phyloP scores from a whole-genome alignment of 2,113 vertebrate genomes.

The Glaucomys volans region DNA sequence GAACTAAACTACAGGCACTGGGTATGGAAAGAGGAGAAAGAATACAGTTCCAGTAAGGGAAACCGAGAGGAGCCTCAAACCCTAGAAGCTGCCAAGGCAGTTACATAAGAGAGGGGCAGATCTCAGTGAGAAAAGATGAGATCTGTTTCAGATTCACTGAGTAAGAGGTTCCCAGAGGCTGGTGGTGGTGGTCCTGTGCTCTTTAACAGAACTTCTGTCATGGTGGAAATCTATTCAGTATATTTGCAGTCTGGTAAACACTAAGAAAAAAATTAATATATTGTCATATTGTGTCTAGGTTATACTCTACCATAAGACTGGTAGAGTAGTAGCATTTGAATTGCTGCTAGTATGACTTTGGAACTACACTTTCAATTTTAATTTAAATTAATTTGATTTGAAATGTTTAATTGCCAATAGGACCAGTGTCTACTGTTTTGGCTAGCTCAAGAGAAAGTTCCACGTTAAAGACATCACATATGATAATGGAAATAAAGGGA shows the following conservation, averaged over 20 bases:
- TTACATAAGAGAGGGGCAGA: background rate
- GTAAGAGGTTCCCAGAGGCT: background rate
- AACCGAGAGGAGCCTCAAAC: background rate
- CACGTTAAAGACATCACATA: background rate
- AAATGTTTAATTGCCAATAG: background rate
- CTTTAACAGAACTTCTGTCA: background rate
- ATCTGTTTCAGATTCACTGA: background rate
- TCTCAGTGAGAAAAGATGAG: background rate
- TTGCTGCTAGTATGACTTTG: background rate
- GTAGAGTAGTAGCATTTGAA: background rate
- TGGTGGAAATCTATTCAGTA: background rate
- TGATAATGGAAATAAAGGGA: background rate
- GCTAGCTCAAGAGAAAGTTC: background rate
- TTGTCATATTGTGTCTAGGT: no score
- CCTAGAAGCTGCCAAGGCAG: background rate
- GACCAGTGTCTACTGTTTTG: background rate
- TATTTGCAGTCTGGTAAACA: background rate
- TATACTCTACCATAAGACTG: no score
- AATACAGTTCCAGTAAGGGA: background rate
- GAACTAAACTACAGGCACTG: background rate
- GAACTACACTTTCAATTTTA: background rate
- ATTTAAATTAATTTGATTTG: background rate
- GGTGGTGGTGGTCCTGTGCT: rapidly evolving
- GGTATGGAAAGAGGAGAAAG: background rate
- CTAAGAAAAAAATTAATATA: no score